Evolutionary conservation across 2,113 vertebrate species (phyloP).

Genomic region (Heptranchias perlo): DNA sequence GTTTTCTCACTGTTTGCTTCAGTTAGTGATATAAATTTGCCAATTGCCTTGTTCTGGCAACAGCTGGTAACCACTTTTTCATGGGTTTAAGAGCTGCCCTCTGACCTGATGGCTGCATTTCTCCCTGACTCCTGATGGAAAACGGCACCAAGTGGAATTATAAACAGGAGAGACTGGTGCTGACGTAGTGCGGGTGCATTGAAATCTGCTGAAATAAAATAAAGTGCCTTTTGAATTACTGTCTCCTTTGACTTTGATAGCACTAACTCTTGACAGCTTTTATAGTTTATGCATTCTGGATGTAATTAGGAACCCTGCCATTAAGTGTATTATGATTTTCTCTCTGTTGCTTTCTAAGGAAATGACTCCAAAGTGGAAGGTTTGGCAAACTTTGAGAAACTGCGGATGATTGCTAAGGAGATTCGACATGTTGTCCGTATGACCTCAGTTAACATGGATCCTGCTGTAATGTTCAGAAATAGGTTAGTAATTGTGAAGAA

Average conservation of each 20-base stretch:
- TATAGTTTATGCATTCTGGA: neutral
- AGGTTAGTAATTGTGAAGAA: constrained; percentile 64
- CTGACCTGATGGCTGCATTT: neutral
- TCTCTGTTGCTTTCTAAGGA: constrained; percentile 55
- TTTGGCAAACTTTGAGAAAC: constrained; percentile 93
- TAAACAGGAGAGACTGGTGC: neutral
- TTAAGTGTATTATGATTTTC: neutral
- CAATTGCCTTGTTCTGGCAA: neutral
- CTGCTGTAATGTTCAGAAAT: constrained; percentile 92
- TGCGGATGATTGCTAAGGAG: constrained; percentile 96
- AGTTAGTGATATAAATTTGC: constrained; percentile 1
- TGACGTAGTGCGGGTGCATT: neutral
- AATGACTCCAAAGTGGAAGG: constrained; percentile 92
- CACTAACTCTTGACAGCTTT: neutral
- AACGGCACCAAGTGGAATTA: neutral
- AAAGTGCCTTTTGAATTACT: neutral
- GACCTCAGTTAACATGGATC: constrained; percentile 96
- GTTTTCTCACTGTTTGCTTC: neutral
- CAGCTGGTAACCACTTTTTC: neutral
- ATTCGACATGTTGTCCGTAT: constrained; percentile 84
- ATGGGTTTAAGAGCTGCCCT: neutral
- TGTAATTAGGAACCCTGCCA: neutral
- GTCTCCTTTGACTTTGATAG: neutral
- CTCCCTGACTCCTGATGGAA: neutral
- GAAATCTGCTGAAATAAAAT: neutral